Percentiles rank a stretch among this genome's conserved stretches.
phyloP scores from a whole-genome alignment of 1,140 invertebrate species.

The Euwallacea fornicatus region DNA sequence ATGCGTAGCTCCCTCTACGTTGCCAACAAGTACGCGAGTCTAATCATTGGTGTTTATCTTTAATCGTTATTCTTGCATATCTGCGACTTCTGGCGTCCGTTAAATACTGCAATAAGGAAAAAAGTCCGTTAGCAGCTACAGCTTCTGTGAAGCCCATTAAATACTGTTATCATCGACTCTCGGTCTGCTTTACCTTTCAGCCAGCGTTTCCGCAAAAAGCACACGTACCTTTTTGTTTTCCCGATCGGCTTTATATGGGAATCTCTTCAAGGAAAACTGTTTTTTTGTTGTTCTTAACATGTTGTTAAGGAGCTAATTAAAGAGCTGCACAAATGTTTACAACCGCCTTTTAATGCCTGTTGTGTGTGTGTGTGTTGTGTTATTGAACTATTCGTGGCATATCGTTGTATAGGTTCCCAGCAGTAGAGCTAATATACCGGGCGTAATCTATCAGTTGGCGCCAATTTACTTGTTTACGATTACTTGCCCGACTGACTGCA shows the following conservation, averaged over 20 bases:
- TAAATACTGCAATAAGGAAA: neutral
- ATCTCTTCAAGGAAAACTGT: no score
- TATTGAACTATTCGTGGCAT: no score
- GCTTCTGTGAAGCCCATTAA: slow-evolving; percentile 27
- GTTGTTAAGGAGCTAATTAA: no score
- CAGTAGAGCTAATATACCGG: neutral
- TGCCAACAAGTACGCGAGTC: neutral
- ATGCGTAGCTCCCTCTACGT: no score
- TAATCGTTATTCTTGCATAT: neutral
- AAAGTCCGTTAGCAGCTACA: slow-evolving; percentile 20
- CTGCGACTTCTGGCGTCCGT: neutral
- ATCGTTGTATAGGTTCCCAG: no score
- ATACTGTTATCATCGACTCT: slow-evolving; percentile 18
- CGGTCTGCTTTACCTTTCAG: neutral
- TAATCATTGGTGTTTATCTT: slow-evolving; percentile 4
- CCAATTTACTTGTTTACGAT: slow-evolving; percentile 10
- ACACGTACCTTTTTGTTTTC: no score
- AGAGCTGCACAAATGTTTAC: no score
- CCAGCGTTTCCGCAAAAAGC: no score
- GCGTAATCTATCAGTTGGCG: neutral
- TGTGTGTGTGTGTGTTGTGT: no score
- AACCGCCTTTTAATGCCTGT: no score
- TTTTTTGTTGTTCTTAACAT: no score
- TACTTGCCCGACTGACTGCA: neutral
- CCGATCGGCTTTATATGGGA: no score